phyloP scores from a whole-genome alignment of 2,888 invertebrate genomes.

The Pristionchus exspectatus region DNA sequence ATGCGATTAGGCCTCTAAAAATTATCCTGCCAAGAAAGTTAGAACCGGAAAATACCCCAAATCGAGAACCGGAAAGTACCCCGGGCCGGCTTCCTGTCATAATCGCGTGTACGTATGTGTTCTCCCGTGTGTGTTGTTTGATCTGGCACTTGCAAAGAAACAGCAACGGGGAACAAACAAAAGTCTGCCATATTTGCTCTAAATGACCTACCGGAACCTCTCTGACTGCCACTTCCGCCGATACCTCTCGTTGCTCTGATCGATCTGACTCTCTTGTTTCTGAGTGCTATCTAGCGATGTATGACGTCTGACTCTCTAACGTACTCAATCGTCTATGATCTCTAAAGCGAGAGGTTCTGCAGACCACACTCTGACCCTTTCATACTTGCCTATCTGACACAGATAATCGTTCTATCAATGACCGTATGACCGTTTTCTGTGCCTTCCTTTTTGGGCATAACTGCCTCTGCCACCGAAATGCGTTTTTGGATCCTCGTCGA shows the following conservation, averaged over 20 bases:
- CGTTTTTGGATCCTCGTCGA: not conserved
- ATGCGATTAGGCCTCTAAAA: no score
- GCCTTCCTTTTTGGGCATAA: not conserved
- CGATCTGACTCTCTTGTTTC: conserved; percentile 47
- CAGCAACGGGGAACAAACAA: not conserved
- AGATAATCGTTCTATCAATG: no score
- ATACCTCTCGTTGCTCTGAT: not conserved
- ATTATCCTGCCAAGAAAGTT: no score
- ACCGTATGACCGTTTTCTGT: no score
- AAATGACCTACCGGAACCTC: not conserved
- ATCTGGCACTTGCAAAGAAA: not conserved
- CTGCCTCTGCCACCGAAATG: not conserved
- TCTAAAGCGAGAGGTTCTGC: not conserved
- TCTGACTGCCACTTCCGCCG: conserved; percentile 20
- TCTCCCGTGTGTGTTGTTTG: not conserved
- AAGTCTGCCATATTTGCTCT: not conserved
- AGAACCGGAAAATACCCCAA: not conserved
- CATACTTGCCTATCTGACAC: no score
- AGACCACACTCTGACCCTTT: not conserved
- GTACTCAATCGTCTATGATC: not conserved
- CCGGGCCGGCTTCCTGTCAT: not conserved
- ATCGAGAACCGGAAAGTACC: no score
- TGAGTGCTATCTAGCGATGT: not conserved
- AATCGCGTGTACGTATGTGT: not conserved
- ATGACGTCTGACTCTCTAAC: not conserved